Percentiles rank a stretch among this genome's conserved stretches.
phyloP scores from a whole-genome alignment of 2,888 invertebrate species.

The Drosophila meridiana region DNA sequence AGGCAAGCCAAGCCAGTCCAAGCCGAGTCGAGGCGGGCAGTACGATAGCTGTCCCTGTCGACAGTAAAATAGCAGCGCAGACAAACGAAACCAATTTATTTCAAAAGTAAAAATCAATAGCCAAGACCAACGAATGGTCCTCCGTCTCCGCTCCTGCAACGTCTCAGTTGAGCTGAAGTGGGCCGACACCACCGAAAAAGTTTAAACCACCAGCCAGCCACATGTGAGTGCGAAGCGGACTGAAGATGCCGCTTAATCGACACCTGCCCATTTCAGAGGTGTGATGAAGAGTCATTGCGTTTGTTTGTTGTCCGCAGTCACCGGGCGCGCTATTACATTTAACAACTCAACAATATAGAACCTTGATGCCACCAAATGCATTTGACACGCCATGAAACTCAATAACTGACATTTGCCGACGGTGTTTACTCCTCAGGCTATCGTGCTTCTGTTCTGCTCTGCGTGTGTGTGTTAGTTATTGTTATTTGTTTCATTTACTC shows the following conservation, averaged over 20 bases:
- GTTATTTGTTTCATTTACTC: conserved; percentile 50
- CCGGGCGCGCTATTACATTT: conserved; percentile 20
- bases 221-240: conserved; percentile 39
- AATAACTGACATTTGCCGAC: conserved; percentile 30
- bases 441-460: conserved; percentile 4
- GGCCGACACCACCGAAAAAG: conserved; percentile 16
- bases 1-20: neutral
- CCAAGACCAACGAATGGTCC: conserved; percentile 33
- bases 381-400: conserved; percentile 69
- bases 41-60: conserved; percentile 22
- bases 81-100: conserved; percentile 81
- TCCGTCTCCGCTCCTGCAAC: conserved; percentile 23
- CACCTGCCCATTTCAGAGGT: conserved; percentile 38
- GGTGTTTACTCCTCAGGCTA: conserved; percentile 7
- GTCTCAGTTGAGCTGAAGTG: conserved; percentile 11
- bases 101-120: conserved; percentile 79
- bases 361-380: conserved; percentile 62
- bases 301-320: conserved; percentile 7
- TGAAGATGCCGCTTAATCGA: conserved; percentile 45
- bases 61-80: conserved; percentile 50
- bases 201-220: conserved; percentile 25
- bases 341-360: conserved; percentile 26
- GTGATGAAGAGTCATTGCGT: conserved; percentile 38
- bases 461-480: conserved; percentile 23
- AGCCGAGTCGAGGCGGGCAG: neutral